These are phyloP conservation scores for Pocillopora meandrina DNA, from an alignment of 92 coral and sea anemone genomes.

Conservation along the genomic window DNA sequence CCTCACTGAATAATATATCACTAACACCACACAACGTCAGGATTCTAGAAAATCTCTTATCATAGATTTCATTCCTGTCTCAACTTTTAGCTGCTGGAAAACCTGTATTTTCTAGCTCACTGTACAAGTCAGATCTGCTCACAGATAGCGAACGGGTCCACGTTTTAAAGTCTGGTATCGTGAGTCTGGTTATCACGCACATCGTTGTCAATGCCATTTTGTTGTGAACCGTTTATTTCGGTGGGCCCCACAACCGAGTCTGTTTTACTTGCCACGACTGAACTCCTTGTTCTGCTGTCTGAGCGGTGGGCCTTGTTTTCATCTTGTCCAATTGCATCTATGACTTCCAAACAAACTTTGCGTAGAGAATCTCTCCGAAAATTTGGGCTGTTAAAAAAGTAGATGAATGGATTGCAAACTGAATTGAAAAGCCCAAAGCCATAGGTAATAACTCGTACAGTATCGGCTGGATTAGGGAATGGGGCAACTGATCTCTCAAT, in stretches of 20 bases:
- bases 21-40: too few relatives aligned
- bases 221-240: neutral
- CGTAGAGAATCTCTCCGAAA: slow-evolving; percentile 72
- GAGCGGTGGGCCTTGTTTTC: neutral
- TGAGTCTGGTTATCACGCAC: neutral
- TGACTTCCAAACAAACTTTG: slow-evolving; percentile 64
- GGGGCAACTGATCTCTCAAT: slow-evolving; percentile 81
- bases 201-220: neutral
- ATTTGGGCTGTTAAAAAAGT: slow-evolving; percentile 76
- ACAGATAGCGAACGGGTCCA: neutral
- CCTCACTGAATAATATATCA: too few relatives aligned
- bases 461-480: slow-evolving; percentile 83
- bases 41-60: too few relatives aligned
- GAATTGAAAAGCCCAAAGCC: slow-evolving; percentile 80
- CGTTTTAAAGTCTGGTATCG: slow-evolving; percentile 14
- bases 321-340: neutral
- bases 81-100: too few relatives aligned
- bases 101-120: too few relatives aligned
- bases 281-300: slow-evolving; percentile 3
- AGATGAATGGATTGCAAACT: slow-evolving; percentile 81
- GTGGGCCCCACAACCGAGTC: neutral
- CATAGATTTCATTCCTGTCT: too few relatives aligned
- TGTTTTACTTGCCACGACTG: neutral
- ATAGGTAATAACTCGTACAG: slow-evolving; percentile 61
- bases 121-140: too few relatives aligned